These are phyloP conservation scores for Drymodes brunneopygia DNA, from an alignment of 2,113 vertebrate genomes.

Conservation along the genomic window DNA sequence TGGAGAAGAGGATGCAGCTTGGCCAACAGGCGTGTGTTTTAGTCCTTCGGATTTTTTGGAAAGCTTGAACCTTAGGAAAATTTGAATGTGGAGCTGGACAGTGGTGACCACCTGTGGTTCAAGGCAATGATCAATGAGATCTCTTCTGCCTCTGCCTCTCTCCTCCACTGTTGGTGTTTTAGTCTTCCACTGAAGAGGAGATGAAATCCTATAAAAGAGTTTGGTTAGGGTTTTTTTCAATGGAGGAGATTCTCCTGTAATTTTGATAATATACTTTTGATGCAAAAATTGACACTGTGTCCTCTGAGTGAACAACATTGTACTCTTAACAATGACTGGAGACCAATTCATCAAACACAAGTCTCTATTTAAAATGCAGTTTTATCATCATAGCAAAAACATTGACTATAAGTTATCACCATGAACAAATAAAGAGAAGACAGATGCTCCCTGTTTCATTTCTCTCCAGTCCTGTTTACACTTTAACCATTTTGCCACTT, in stretches of 20 bases:
- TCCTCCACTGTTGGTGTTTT: neutral
- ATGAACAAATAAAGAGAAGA: neutral
- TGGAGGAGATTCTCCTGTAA: neutral
- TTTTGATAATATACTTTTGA: neutral
- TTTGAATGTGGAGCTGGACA: neutral
- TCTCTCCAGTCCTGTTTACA: slow-evolving; percentile 3
- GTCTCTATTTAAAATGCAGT: neutral
- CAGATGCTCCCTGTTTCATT: neutral
- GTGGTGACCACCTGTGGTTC: fast-evolving
- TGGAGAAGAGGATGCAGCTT: neutral
- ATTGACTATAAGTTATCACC: neutral
- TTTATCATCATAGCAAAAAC: neutral
- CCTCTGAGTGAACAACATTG: neutral
- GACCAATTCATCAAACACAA: neutral
- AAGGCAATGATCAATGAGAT: neutral
- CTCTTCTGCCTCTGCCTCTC: neutral
- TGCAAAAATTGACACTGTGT: neutral
- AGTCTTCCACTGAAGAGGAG: neutral
- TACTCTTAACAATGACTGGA: neutral
- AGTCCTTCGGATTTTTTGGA: neutral
- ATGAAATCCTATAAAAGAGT: neutral
- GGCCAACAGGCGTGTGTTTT: neutral
- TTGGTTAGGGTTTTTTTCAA: neutral
- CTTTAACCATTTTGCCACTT: slow-evolving; percentile 37
- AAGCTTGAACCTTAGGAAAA: neutral